A percentile compares a stretch with the other conserved stretches of the same genome.
Conservation (phyloP, 2,797 vertebrate species). For the Carcharodon carcharias region DNA sequence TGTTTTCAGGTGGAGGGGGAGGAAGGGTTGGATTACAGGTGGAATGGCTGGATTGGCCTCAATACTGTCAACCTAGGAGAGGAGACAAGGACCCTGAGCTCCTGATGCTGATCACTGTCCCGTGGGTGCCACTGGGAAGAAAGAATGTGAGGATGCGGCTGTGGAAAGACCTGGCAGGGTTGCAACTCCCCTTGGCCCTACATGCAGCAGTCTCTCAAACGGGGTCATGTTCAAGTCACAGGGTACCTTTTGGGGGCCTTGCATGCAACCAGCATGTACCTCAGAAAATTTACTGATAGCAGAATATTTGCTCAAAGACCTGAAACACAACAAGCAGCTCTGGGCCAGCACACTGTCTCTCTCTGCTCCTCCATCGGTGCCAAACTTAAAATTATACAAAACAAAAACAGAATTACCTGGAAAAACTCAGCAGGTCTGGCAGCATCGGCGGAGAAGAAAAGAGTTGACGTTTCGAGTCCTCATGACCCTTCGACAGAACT, state of each 20-base stretch:
- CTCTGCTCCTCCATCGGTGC: background rate
- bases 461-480: too few species aligned
- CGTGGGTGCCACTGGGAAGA: background rate
- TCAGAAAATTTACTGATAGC: background rate
- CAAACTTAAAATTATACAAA: background rate
- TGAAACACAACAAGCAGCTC: background rate
- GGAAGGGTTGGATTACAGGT: background rate
- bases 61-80: background rate
- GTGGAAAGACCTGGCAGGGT: background rate
- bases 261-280: too few species aligned
- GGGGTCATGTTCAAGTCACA: background rate
- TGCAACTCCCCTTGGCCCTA: background rate
- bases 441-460: too few species aligned
- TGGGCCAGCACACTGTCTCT: background rate
- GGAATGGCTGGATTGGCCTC: background rate
- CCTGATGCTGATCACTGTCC: background rate
- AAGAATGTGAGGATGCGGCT: background rate
- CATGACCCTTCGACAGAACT: too few species aligned
- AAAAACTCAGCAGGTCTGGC: too few species aligned
- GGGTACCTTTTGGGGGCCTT: background rate
- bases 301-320: background rate
- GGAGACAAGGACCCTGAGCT: background rate
- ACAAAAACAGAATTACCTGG: too few species aligned
- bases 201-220: background rate
- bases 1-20: background rate